Percentiles rank a stretch among this genome's conserved stretches.
Evolutionary conservation across 2,888 invertebrate species (phyloP).

Genomic region (Chydorus sphaericus): DNA sequence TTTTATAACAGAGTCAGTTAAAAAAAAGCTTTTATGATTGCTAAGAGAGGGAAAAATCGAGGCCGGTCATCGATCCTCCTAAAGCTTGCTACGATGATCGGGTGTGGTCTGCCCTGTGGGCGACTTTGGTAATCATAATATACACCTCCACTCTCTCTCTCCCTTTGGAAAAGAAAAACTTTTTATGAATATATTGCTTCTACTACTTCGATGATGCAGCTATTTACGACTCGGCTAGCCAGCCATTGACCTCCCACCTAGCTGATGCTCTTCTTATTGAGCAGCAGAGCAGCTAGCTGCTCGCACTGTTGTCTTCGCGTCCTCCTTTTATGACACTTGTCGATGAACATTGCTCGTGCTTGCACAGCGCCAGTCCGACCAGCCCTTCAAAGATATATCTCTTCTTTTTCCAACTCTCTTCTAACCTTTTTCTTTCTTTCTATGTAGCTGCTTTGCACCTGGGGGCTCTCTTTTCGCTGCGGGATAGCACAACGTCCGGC

Average conservation of each 20-base stretch:
- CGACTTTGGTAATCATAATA: no score
- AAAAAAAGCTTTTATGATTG: no score
- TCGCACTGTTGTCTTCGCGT: not conserved
- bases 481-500: no score
- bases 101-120: not conserved
- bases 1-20: no score
- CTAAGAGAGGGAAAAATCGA: no score
- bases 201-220: constrained; percentile 1
- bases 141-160: not conserved
- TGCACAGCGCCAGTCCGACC: constrained; percentile 1
- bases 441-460: not conserved
- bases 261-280: not conserved
- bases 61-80: no score
- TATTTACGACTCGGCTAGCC: constrained; percentile 3
- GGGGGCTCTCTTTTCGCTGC: no score
- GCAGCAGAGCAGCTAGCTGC: no score
- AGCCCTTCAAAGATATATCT: no score
- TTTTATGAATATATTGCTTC: constrained; percentile 7
- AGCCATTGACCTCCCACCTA: constrained; percentile 4
- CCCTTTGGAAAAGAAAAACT: not conserved
- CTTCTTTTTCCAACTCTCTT: not conserved
- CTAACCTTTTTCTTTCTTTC: not conserved
- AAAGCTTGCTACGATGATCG: no score
- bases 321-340: constrained; percentile 1
- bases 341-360: constrained; percentile 2